phyloP scores from a whole-genome alignment of 2,113 vertebrate genomes.

The Odocoileus virginianus region DNA sequence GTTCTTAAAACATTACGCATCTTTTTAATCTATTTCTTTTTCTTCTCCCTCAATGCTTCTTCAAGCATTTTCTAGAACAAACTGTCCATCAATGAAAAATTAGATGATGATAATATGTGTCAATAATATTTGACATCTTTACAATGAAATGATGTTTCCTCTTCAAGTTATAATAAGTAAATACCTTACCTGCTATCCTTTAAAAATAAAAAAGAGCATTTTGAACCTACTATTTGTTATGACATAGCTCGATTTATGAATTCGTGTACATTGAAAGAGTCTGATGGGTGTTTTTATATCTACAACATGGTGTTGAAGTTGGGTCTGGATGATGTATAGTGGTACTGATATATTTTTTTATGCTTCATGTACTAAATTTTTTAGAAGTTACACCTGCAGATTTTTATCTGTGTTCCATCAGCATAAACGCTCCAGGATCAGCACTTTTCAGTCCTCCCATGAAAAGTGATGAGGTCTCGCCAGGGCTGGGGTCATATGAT shows the following conservation, averaged over 20 bases:
- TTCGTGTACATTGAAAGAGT: neutral
- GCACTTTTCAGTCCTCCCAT: conserved; percentile 85
- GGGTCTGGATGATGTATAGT: conserved; percentile 52
- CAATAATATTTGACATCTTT: neutral
- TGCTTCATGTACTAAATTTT: conserved; percentile 80
- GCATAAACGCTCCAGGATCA: conserved; percentile 81
- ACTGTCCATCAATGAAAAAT: neutral
- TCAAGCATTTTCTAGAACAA: neutral
- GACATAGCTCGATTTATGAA: neutral
- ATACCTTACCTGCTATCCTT: neutral
- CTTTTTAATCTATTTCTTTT: neutral
- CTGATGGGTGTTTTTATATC: conserved; percentile 52
- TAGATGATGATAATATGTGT: neutral
- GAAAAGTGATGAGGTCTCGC: conserved; percentile 86
- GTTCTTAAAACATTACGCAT: neutral
- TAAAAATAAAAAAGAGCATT: neutral
- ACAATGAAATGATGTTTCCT: neutral
- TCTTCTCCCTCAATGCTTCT: neutral
- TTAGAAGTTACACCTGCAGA: conserved; percentile 86
- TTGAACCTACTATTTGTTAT: neutral
- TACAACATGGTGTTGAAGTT: conserved; percentile 52
- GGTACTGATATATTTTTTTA: conserved; percentile 77
- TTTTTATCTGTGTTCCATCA: conserved; percentile 87
- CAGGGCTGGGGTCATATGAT: conserved; percentile 83
- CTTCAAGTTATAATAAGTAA: neutral